Evolutionary conservation across 2,888 invertebrate species (phyloP), one percentile per base, ranked within the genome.

Genomic region (Isotomurus palustris): DNA sequence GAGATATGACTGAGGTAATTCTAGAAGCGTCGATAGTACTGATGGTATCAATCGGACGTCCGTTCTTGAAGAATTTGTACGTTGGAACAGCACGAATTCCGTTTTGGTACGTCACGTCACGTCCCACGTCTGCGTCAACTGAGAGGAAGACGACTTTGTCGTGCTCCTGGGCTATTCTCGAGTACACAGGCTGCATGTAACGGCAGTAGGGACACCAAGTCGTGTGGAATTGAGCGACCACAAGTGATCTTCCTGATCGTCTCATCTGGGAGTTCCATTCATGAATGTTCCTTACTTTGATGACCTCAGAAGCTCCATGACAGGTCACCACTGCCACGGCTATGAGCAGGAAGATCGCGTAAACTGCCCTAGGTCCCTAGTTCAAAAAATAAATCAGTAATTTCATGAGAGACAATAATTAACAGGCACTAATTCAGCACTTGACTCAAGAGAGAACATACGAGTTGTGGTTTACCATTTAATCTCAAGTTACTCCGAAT

Each of bases 51-150:
- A 49, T 28, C 14, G 25, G 17, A 19, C 17, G 10, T 10, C 19
- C 32, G 8, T 49, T 29, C 35, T 35, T 49, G 10, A 32, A 35
- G 17, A 21, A 49, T 35, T 49, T 49, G 22, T 35, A 49, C 3
- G 49, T 49, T 5, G 49, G 49, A 2, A 49, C 49, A 3, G 49
- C n/a, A 21, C 4, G 12, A 28, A 49, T 49, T n/a, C 49, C 49
- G 14, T 27, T 32, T 14, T 35, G 32, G 35, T 35, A 49, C 5
- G 35, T 35, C 12, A 49, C 17, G 4, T 49, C 28, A 17, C 17
- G 5, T 12, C 12, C 4, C 10, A 12, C 17, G 21, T 35, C 49
- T 8, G 29, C 49, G 5, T 49, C 35, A 5, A 49, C 49, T 14
- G 17, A 35, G 22, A 49, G 21, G 22, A 49, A 49, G 3, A 49